Evolutionary conservation across 2,888 invertebrate genomes (phyloP).

Genomic region (Drosophila anceps): DNA sequence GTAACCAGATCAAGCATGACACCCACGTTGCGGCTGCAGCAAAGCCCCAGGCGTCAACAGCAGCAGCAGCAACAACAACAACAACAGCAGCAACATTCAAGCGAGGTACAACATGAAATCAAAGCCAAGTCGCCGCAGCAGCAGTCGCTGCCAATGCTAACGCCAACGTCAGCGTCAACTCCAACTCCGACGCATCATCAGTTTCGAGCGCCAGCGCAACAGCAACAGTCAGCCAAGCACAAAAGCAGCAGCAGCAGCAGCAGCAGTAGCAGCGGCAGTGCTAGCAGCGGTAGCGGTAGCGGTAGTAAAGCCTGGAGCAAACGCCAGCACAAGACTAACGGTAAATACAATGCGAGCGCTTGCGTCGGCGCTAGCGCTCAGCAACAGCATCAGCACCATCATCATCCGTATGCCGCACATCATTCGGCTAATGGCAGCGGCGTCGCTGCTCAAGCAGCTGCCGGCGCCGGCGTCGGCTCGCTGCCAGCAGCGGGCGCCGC

Average conservation of each 20-base stretch:
- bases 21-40: slow-evolving; percentile 69
- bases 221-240: slow-evolving; percentile 62
- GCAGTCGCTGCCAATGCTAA: slow-evolving; percentile 6
- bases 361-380: slow-evolving; percentile 56
- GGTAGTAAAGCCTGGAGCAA: slow-evolving; percentile 83
- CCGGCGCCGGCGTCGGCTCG: slow-evolving; percentile 42
- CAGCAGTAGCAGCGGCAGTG: slow-evolving; percentile 10
- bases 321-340: slow-evolving; percentile 82
- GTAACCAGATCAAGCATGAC: slow-evolving; percentile 75
- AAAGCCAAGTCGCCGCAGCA: slow-evolving; percentile 74
- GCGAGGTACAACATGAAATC: slow-evolving; percentile 36
- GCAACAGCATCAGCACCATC: slow-evolving; percentile 47
- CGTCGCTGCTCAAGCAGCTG: slow-evolving; percentile 23
- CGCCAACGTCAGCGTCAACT: slow-evolving; percentile 1
- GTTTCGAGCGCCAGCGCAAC: slow-evolving; percentile 84
- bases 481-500: slow-evolving; percentile 39
- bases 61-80: slow-evolving; percentile 33
- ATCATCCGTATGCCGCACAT: slow-evolving; percentile 32
- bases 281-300: slow-evolving; percentile 3
- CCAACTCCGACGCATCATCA: slow-evolving; percentile 71
- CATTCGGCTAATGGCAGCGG: slow-evolving; percentile 39
- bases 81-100: slow-evolving; percentile 18
- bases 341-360: slow-evolving; percentile 71
- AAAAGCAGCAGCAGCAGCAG: slow-evolving; percentile 50
- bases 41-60: slow-evolving; percentile 68